Base-by-base conservation (phyloP, 2,797 vertebrate genomes). In the Alauda arvensis region DNA sequence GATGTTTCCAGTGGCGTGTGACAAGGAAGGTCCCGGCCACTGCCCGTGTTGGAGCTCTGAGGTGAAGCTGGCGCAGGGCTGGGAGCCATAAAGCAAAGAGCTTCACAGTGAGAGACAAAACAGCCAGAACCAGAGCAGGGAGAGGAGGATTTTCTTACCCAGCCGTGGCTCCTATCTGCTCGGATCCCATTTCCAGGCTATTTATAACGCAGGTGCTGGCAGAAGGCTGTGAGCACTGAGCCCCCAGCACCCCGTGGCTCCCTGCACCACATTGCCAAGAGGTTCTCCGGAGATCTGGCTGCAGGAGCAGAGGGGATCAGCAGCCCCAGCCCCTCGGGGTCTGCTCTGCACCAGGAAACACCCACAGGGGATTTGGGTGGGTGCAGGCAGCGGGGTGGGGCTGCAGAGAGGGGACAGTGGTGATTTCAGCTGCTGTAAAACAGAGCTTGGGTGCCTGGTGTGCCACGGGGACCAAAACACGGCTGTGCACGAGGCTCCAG, bases 81-180 rank as follows among this genome's bases (percentile, higher is more conserved):
- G 72, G 61, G 75, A 92, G 68, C 69, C 66, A n/a, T 83, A 85
- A 84, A 93, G 91, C 84, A 75, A 70, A 79, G 85, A 87, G 53
- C 72, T 80, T 18, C 46, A 17, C 29, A 59, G 62, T 5, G 39
- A 77, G 81, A 85, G 78, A 75, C 88, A 52, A 69, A 42, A 62
- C 80, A 63, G 68, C 29, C 68, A 79, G 71, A 91, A 78, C 24
- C 79, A 52, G 82, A 2, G 12, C 0, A 2, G 34, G 67, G 40
- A 85, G 75, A 84, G 45, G 71, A 63, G 37, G 80, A 74, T 94
- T 94, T 83, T 94, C 87, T 92, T 90, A 87, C 86, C 88, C 77
- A 2, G 78, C 68, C 10, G 0, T 37, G 51, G 75, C 56, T 69
- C 78, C 77, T 83, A 51, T 81, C 78, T 71, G 13, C 81, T 72